phyloP scores from a whole-genome alignment of 2,113 vertebrate species.

The Raja brachyura region DNA sequence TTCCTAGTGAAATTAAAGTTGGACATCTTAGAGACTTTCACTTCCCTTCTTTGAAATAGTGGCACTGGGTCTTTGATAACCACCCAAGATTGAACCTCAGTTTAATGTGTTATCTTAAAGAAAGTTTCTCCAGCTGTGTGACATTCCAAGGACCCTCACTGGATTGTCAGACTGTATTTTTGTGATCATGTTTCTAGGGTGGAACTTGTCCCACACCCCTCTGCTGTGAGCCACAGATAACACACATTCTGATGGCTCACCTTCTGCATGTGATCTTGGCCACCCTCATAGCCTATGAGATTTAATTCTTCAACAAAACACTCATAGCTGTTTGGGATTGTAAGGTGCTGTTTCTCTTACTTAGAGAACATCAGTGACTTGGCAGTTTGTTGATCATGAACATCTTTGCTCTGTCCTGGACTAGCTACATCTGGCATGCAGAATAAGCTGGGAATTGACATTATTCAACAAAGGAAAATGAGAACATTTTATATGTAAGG shows the following conservation, averaged over 20 bases:
- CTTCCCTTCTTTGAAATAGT: background rate
- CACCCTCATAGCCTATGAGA: background rate
- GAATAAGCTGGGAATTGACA: background rate
- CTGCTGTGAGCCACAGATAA: background rate
- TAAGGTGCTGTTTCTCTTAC: background rate
- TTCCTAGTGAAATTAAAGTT: too few relatives aligned
- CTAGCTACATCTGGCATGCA: background rate
- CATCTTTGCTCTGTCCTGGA: background rate
- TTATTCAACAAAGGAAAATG: background rate
- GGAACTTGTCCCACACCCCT: too few relatives aligned
- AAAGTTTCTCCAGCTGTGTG: background rate
- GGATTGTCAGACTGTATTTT: background rate
- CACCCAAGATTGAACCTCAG: background rate
- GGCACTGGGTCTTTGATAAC: background rate
- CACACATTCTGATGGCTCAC: background rate
- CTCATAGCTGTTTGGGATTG: background rate
- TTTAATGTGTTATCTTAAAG: background rate
- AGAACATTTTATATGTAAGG: background rate
- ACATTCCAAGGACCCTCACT: background rate
- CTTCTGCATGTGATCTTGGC: background rate
- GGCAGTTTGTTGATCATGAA: background rate
- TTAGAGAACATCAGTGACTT: background rate
- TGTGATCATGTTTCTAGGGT: too few relatives aligned
- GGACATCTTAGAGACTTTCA: too few relatives aligned
- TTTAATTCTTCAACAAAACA: background rate